Percentiles rank a stretch among this genome's conserved stretches.
Evolutionary conservation across 2,888 invertebrate genomes (phyloP).

Genomic region (Sarcophaga rosellei): DNA sequence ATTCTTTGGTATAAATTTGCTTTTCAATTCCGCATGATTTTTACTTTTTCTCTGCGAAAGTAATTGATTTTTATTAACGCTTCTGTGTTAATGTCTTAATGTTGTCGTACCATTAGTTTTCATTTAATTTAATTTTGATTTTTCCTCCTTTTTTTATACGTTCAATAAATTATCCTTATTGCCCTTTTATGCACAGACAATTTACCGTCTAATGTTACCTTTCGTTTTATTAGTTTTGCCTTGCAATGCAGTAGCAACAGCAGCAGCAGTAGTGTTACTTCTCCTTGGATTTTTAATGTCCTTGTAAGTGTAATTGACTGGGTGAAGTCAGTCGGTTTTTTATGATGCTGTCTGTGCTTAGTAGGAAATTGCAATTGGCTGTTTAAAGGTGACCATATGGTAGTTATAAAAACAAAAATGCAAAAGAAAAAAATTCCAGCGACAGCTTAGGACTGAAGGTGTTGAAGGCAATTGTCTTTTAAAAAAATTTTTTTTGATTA

Average conservation of each 20-base stretch:
- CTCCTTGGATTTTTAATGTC: not conserved
- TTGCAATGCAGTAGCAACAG: not conserved
- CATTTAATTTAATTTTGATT: slow-evolving; percentile 46
- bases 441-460: not conserved
- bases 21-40: not conserved
- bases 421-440: not conserved
- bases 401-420: no score
- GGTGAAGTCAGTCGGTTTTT: slow-evolving; percentile 33
- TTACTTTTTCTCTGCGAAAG: slow-evolving; percentile 5
- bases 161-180: slow-evolving; percentile 31
- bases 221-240: slow-evolving; percentile 41
- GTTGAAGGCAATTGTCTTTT: no score
- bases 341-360: slow-evolving; percentile 5
- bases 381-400: slow-evolving; percentile 10
- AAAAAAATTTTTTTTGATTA: no score
- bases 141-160: not conserved
- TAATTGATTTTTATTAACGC: slow-evolving; percentile 55
- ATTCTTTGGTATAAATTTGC: not conserved
- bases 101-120: slow-evolving; percentile 52
- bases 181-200: slow-evolving; percentile 48
- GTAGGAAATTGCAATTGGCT: not conserved
- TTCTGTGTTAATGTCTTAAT: slow-evolving; percentile 43
- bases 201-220: slow-evolving; percentile 56
- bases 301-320: slow-evolving; percentile 35
- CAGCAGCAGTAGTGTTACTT: not conserved